These are phyloP conservation scores for Camarhynchus parvulus DNA, from an alignment of 2,113 vertebrate genomes.

Conservation along the genomic window DNA sequence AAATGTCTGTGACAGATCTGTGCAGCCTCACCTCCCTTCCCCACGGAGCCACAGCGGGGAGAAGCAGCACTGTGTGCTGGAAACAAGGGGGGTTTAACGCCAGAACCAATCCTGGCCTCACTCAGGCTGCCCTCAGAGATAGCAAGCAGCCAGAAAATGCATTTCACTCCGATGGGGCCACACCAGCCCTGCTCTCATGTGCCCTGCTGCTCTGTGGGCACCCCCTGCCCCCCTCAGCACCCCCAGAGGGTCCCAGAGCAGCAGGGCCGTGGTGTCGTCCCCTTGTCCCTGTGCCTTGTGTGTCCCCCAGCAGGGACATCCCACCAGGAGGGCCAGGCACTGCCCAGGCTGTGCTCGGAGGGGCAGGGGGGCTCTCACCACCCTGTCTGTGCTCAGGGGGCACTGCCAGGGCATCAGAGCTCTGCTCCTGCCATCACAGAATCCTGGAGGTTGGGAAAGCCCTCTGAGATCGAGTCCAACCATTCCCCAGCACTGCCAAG, in stretches of 20 bases:
- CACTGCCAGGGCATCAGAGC: accelerated
- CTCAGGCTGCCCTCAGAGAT: neutral
- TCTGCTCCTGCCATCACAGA: neutral
- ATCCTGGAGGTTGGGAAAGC: neutral
- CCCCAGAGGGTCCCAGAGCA: neutral
- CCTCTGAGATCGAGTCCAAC: neutral
- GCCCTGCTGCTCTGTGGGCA: neutral
- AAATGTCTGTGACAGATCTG: neutral
- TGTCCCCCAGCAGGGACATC: neutral
- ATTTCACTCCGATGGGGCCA: neutral
- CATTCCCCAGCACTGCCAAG: neutral
- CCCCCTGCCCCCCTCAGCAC: neutral
- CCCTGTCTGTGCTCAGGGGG: accelerated
- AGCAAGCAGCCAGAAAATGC: neutral
- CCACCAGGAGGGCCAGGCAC: neutral
- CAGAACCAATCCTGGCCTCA: accelerated
- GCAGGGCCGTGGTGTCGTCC: neutral
- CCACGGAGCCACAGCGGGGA: neutral
- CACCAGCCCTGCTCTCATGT: neutral
- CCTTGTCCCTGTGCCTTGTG: neutral
- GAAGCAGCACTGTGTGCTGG: accelerated
- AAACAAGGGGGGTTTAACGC: accelerated
- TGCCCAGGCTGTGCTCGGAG: accelerated
- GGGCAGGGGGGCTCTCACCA: neutral
- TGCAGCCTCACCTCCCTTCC: neutral